Percentiles rank a stretch among this genome's conserved stretches.
Conservation (phyloP, 2,797 vertebrate species). For the Centroberyx gerrardi region DNA sequence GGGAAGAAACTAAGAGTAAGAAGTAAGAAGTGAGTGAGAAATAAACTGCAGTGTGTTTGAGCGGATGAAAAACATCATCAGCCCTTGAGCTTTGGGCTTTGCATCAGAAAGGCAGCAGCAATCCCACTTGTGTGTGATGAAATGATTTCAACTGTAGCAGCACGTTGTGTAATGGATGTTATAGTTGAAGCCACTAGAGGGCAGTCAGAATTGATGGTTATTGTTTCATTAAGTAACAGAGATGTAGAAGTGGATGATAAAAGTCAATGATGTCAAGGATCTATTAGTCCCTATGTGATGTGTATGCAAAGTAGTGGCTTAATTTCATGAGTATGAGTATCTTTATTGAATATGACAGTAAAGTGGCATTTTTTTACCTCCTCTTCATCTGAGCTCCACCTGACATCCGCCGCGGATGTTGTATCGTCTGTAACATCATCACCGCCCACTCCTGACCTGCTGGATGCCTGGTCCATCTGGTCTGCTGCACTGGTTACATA, state of each 20-base stretch:
- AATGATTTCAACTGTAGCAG: slow-evolving; percentile 7
- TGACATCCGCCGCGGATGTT: slow-evolving; percentile 55
- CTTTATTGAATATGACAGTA: not conserved
- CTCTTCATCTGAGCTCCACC: slow-evolving; percentile 71
- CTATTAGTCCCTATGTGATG: not conserved
- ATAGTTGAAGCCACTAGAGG: slow-evolving; percentile 32
- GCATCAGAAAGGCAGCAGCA: slow-evolving; percentile 4
- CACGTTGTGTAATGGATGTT: not conserved
- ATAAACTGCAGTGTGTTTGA: slow-evolving; percentile 8
- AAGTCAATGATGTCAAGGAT: not conserved
- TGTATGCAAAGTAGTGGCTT: not conserved
- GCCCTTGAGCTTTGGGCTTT: slow-evolving; percentile 25
- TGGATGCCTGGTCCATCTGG: slow-evolving; percentile 75
- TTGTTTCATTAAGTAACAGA: no score
- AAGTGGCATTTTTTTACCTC: slow-evolving; percentile 52
- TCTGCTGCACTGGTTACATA: slow-evolving; percentile 31
- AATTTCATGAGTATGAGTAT: not conserved
- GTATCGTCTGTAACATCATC: slow-evolving; percentile 77
- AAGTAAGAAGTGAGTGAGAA: not conserved
- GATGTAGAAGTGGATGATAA: not conserved
- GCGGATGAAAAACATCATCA: slow-evolving; percentile 27
- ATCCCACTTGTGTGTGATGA: slow-evolving; percentile 27
- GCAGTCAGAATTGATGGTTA: slow-evolving; percentile 10
- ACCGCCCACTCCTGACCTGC: slow-evolving; percentile 58
- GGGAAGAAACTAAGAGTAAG: no score